Evolutionary conservation across 2,113 vertebrate genomes (phyloP), one percentile per base, ranked within the genome.

Genomic region (Progne subis): DNA sequence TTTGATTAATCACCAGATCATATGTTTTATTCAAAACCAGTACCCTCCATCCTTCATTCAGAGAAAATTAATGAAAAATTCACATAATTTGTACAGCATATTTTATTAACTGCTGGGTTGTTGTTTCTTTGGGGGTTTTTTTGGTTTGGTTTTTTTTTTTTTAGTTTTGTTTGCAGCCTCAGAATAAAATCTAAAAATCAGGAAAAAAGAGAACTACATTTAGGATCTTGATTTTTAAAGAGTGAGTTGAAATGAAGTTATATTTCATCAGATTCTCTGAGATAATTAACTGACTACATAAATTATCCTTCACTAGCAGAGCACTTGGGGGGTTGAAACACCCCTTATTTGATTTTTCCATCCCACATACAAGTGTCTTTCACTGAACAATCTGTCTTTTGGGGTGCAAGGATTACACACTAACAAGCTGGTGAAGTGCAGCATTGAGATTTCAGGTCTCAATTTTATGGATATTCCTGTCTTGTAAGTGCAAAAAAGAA

Each of bases 1-100:
- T 97, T 96, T 97, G 90, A 97, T 97, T 97, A 97, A 97, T 97
- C 88, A 96, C 92, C 70, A 92, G 83, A 84, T 94, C 43, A 4
- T 80, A 97, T 96, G 96, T 96, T 97, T 97, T 96, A 97, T 97
- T 97, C 95, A 97, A 97, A 96, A 89, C 75, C 55, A 72, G 70
- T 95, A 46, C 91, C 72, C 55, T 95, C 82, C 68, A 52, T 88
- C 86, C 93, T 94, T 88, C 82, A 76, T 82, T 84, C 79, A 80
- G 78, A 82, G 88, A 91, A 97, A 97, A 96, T 96, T 95, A 97
- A 97, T 97, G 75, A 95, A 95, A 97, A 94, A 93, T 88, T 91
- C 92, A 95, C 60, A 70, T 96, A 97, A 95, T 96, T 94, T 96
- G 52, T 94, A 60, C 64, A 91, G 93, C 93, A 96, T 77, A 86